These are phyloP conservation scores for Dermatemys mawii DNA, from an alignment of 2,113 vertebrate genomes.

Conservation along the genomic window DNA sequence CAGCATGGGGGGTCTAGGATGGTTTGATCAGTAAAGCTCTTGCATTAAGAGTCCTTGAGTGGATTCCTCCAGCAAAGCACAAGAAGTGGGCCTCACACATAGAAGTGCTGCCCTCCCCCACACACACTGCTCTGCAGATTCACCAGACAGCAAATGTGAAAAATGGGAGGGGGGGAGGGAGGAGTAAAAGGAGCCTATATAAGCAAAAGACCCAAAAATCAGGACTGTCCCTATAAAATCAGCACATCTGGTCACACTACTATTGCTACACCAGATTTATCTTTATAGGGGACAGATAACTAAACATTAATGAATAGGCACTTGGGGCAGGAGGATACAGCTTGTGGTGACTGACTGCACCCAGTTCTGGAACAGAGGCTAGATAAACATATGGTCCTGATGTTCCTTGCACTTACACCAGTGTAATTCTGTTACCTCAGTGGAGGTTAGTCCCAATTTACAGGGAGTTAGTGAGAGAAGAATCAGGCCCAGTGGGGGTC, in stretches of 20 bases:
- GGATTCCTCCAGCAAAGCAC: not conserved
- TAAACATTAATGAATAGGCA: fast-evolving
- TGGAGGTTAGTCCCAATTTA: fast-evolving
- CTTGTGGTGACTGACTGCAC: not conserved
- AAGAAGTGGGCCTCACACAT: not conserved
- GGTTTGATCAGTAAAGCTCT: not conserved
- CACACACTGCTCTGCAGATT: not conserved
- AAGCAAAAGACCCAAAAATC: no score
- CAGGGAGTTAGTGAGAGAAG: not conserved
- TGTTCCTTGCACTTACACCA: not conserved
- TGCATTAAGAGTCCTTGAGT: not conserved
- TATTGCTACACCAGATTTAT: not conserved
- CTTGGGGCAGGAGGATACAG: not conserved
- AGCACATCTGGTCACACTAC: no score
- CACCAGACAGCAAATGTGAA: no score
- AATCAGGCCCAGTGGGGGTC: not conserved
- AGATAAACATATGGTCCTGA: not conserved
- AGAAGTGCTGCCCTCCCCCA: not conserved
- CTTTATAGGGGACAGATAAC: not conserved
- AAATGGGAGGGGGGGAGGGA: no score
- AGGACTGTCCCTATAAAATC: no score
- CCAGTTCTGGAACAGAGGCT: not conserved
- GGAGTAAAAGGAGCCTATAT: no score
- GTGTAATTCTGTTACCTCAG: not conserved
- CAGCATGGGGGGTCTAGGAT: not conserved